Conservation (phyloP, 2,797 vertebrate species). For the Myotis vivesi region DNA sequence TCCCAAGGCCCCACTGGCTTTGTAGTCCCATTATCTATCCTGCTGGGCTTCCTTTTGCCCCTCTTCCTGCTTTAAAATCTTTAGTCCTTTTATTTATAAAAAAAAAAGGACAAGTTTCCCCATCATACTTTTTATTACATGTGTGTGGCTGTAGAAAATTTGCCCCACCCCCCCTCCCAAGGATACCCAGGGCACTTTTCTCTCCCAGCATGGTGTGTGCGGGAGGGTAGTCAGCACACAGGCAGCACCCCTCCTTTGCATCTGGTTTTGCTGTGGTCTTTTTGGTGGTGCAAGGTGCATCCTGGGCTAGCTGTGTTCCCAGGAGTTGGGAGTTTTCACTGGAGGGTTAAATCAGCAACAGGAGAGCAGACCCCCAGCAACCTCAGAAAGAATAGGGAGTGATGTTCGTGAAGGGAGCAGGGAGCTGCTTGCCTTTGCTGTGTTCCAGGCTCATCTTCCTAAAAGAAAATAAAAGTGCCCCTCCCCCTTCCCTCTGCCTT, state of each 20-base stretch:
- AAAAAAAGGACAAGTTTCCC: background rate
- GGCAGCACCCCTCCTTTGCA: background rate
- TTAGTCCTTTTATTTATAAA: background rate
- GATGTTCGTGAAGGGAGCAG: constrained; percentile 61
- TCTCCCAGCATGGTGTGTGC: background rate
- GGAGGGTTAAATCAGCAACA: constrained; percentile 61
- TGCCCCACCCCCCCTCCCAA: background rate
- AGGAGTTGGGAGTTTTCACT: background rate
- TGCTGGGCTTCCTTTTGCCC: background rate
- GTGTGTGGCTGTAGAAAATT: background rate
- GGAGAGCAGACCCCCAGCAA: constrained; percentile 41
- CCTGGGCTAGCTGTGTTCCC: constrained; percentile 53
- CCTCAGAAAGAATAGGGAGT: constrained; percentile 70
- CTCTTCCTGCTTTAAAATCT: background rate
- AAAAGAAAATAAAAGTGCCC: constrained; percentile 61
- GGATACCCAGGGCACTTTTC: background rate
- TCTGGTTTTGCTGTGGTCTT: background rate
- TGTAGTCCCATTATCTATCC: background rate
- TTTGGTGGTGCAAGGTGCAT: background rate
- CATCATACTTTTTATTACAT: background rate
- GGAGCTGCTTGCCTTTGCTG: constrained; percentile 57
- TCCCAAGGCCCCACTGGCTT: background rate
- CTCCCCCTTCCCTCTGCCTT: constrained; percentile 71
- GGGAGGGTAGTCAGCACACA: background rate
- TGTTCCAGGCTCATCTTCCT: constrained; percentile 66